Evolutionary conservation across 2,113 vertebrate genomes (phyloP).

Genomic region (Rostratula benghalensis): DNA sequence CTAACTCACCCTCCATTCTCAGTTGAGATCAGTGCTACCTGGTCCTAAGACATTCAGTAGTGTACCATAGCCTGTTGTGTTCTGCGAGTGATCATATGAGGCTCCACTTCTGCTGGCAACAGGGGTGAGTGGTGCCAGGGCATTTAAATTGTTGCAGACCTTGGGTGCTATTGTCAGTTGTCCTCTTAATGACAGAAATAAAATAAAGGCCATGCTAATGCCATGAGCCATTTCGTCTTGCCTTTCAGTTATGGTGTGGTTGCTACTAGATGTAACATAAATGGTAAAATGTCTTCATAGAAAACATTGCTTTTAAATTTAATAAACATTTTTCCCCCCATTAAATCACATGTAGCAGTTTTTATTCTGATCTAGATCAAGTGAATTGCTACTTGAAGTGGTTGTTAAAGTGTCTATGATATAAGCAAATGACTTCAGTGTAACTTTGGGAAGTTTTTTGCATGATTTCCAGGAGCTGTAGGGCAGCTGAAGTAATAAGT

Average conservation of each 20-base stretch:
- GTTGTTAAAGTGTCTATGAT: background rate
- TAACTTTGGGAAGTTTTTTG: conserved; percentile 43
- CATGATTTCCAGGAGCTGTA: conserved; percentile 19
- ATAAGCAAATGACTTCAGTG: conserved; percentile 16
- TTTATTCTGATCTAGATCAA: background rate
- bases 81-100: background rate
- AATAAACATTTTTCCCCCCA: background rate
- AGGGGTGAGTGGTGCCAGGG: background rate
- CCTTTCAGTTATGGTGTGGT: background rate
- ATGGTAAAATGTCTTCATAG: background rate
- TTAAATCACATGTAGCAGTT: background rate
- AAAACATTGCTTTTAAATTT: background rate
- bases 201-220: background rate
- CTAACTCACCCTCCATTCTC: background rate
- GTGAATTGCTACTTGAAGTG: background rate
- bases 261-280: background rate
- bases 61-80: background rate
- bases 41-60: background rate
- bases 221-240: background rate
- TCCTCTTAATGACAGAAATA: background rate
- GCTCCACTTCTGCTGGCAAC: background rate
- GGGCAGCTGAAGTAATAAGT: conserved; percentile 1
- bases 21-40: background rate
- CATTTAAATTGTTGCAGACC: background rate
- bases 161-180: background rate